Conservation (phyloP, 2,113 vertebrate genomes). For the Etheostoma spectabile region DNA sequence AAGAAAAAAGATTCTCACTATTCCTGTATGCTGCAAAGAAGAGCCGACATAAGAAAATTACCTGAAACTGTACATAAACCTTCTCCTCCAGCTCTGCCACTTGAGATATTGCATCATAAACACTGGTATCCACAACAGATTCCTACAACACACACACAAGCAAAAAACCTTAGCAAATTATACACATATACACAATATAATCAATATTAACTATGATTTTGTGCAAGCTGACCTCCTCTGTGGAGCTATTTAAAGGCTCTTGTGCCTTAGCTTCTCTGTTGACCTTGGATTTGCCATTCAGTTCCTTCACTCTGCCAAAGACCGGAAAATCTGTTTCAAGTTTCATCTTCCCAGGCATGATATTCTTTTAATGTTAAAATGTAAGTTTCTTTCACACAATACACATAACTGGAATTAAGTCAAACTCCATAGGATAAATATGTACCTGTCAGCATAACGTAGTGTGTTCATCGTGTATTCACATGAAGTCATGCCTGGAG, state of each 20-base stretch:
- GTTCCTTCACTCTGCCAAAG: slow-evolving; percentile 81
- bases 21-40: neutral
- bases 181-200: neutral
- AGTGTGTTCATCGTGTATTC: slow-evolving; percentile 98
- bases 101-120: slow-evolving; percentile 76
- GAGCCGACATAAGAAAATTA: slow-evolving; percentile 25
- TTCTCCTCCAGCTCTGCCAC: slow-evolving; percentile 77
- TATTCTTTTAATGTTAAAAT: neutral
- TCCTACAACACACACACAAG: slow-evolving; percentile 68
- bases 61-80: slow-evolving; percentile 75
- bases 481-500: slow-evolving; percentile 94
- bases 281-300: slow-evolving; percentile 70
- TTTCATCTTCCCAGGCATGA: neutral
- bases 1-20: neutral
- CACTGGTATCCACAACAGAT: slow-evolving; percentile 39
- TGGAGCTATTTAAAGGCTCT: slow-evolving; percentile 59
- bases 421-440: neutral
- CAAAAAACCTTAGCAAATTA: neutral
- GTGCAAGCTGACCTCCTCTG: slow-evolving; percentile 74
- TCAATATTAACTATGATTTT: neutral
- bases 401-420: neutral
- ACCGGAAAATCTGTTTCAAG: neutral
- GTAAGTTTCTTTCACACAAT: neutral
- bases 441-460: slow-evolving; percentile 97
- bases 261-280: slow-evolving; percentile 38